Base-by-base conservation (phyloP, 1,140 invertebrate genomes). In the Hylaeus volcanicus region DNA sequence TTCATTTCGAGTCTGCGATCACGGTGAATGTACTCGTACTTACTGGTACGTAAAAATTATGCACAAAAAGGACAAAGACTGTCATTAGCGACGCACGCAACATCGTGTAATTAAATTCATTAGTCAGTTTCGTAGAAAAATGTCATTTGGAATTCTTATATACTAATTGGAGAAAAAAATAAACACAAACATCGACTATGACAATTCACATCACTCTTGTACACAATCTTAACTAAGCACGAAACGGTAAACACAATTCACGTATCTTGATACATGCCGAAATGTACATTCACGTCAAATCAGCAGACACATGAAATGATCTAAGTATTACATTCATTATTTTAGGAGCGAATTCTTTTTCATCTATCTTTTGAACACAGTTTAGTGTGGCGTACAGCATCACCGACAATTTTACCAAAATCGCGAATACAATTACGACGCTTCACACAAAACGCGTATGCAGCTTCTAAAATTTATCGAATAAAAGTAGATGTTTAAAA, bases 311-410 rank as follows among this genome's bases (percentile, higher is more conserved):
- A 75, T 82, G 85, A 90, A 90, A 89, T 82, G 83, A 88, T 89
- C 83, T 85, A 86, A 82, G 82, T 88, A 86, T 82, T 83, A 82
- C 63, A 84, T 88, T 87, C 71, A 85, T 86, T 85, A 85, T 86
- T 88, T 90, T 90, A 89, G 81, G 83, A 85, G 83, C 86, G 84
- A 88, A 88, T 72, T 81, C 81, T 71, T 86, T 83, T 65, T 79
- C 64, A 89, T 88, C 79, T 88, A 88, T 90, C 89, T 92, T 89
- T 91, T 92, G 92, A 93, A 93, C 92, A 93, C 92, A 93, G 92
- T 92, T 90, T 91, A 92, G 89, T 90, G 90, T 93, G 92, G 91
- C 89, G 90, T 84, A 87, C 86, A 92, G 89, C 82, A 71, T 86
- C 86, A 90, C 79, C 88, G 89, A 88, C 89, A 90, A 92, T 92